These are phyloP conservation scores for Tenebrosternarchus preto DNA, from an alignment of 2,113 vertebrate genomes.

Conservation along the genomic window DNA sequence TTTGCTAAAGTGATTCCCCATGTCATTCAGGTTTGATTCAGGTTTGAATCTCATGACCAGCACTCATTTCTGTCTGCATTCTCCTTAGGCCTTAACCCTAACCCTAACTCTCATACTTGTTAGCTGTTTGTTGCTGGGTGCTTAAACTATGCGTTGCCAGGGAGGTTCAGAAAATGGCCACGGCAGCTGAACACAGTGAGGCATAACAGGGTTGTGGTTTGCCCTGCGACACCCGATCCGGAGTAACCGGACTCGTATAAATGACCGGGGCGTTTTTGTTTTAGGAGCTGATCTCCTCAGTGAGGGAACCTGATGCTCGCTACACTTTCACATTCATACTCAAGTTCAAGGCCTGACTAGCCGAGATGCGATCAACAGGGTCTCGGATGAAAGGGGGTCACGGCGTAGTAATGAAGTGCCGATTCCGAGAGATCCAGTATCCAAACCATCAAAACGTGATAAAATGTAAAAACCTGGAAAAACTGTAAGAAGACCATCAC, in stretches of 20 bases:
- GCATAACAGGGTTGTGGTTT: background rate
- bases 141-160: too few species aligned
- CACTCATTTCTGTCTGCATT: too few species aligned
- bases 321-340: background rate
- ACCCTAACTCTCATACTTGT: too few species aligned
- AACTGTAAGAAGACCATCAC: background rate
- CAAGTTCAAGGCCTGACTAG: background rate
- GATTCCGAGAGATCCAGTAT: background rate
- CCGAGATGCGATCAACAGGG: background rate
- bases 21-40: too few species aligned
- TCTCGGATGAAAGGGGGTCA: background rate
- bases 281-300: too few species aligned
- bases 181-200: too few species aligned
- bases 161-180: background rate
- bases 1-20: too few species aligned
- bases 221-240: conserved; percentile 13
- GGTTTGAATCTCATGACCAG: too few species aligned
- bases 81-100: too few species aligned
- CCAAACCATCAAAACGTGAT: background rate
- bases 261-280: background rate
- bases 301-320: conserved; percentile 7
- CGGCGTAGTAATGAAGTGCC: background rate
- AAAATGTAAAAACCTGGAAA: background rate
- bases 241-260: background rate
- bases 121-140: too few species aligned